phyloP scores from a whole-genome alignment of 2,888 invertebrate genomes.

The Megamerina dolium region DNA sequence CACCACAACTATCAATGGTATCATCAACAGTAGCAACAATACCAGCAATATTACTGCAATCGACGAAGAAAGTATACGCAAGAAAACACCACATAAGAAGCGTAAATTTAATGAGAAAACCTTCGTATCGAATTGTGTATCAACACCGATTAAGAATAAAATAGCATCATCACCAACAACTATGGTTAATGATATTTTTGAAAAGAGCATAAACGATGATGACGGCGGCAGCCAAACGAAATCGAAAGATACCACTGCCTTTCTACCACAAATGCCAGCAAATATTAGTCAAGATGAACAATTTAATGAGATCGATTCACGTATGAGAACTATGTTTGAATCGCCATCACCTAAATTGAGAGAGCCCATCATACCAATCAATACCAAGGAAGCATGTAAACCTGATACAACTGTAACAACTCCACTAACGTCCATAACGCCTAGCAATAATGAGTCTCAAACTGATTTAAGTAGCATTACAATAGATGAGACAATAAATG shows the following conservation, averaged over 20 bases:
- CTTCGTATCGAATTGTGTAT: too few species aligned
- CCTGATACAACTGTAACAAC: neutral
- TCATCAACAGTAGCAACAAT: too few species aligned
- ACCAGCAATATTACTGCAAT: too few species aligned
- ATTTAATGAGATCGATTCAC: slow-evolving; percentile 27
- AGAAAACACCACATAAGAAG: neutral
- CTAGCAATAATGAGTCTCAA: slow-evolving; percentile 2
- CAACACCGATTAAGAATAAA: too few species aligned
- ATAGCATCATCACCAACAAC: too few species aligned
- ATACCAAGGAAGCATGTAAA: too few species aligned
- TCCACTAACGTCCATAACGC: neutral
- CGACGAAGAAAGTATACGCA: neutral
- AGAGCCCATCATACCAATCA: neutral
- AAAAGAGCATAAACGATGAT: neutral
- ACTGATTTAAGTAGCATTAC: slow-evolving; percentile 14
- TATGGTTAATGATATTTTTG: too few species aligned
- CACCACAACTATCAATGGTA: too few species aligned
- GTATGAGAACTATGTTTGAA: slow-evolving; percentile 26
- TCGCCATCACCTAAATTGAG: slow-evolving; percentile 21
- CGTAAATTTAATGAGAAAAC: too few species aligned
- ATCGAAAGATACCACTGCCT: neutral
- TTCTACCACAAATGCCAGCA: slow-evolving; percentile 12
- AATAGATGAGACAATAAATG: slow-evolving; percentile 23
- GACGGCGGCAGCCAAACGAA: neutral
- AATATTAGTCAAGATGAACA: slow-evolving; percentile 24